These are phyloP conservation scores for Monopis laevigella DNA, from an alignment of 2,888 invertebrate genomes.

Conservation along the genomic window DNA sequence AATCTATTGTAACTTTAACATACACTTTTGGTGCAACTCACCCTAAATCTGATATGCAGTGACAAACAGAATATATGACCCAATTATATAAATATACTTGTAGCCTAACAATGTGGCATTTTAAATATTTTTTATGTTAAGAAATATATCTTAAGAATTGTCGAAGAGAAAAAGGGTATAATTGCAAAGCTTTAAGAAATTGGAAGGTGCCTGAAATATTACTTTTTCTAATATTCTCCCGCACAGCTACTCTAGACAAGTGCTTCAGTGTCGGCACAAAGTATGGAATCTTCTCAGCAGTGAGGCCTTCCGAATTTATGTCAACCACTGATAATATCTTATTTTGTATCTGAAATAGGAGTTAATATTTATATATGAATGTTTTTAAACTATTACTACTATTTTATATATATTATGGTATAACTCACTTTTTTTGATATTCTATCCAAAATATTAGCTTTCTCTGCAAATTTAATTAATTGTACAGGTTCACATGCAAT, in stretches of 20 bases:
- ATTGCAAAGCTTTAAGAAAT: constrained; percentile 31
- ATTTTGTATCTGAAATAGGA: constrained; percentile 36
- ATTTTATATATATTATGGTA: too few relatives aligned
- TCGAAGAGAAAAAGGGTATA: constrained; percentile 33
- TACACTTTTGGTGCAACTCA: too few relatives aligned
- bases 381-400: too few relatives aligned
- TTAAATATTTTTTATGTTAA: too few relatives aligned
- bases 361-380: background rate
- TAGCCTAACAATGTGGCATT: too few relatives aligned
- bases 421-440: constrained; percentile 38
- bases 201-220: constrained; percentile 29
- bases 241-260: constrained; percentile 37
- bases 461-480: constrained; percentile 32
- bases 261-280: constrained; percentile 41
- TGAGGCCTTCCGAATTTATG: constrained; percentile 22
- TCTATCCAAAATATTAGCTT: constrained; percentile 30
- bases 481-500: constrained; percentile 45
- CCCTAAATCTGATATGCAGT: too few relatives aligned
- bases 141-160: constrained; percentile 37
- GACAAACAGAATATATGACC: too few relatives aligned
- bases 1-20: too few relatives aligned
- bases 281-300: constrained; percentile 26
- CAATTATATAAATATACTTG: too few relatives aligned
- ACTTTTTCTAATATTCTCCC: constrained; percentile 28
- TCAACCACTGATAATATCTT: constrained; percentile 36